These are phyloP conservation scores for Setophaga coronata DNA, from an alignment of 2,113 vertebrate species.

Conservation along the genomic window DNA sequence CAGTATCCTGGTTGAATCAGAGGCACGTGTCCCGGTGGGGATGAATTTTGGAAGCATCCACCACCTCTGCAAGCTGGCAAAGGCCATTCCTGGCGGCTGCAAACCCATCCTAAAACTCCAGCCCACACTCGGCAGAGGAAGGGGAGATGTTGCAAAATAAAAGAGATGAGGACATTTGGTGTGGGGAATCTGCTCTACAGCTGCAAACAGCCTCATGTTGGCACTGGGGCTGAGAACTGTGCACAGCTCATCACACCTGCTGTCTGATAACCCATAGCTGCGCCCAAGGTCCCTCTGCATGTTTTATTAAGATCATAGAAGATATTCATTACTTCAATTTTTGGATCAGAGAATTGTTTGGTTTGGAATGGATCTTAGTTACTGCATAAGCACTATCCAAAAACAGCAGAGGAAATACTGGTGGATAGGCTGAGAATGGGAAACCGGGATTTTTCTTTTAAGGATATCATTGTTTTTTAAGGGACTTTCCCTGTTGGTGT, in stretches of 20 bases:
- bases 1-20: background rate
- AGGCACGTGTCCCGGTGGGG: rapidly evolving
- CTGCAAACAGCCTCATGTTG: rapidly evolving
- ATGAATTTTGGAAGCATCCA: background rate
- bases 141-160: background rate
- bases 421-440: background rate
- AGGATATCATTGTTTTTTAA: background rate
- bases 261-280: background rate
- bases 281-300: background rate
- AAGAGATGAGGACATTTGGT: background rate
- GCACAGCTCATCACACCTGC: background rate
- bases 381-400: background rate
- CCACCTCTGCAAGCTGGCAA: background rate
- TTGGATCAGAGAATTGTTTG: background rate
- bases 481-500: background rate
- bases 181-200: background rate
- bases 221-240: background rate
- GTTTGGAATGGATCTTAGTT: background rate
- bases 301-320: background rate
- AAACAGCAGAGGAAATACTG: background rate
- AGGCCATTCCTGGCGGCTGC: background rate
- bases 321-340: background rate
- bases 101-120: background rate
- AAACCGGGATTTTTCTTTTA: background rate
- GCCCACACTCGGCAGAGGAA: background rate